phyloP scores from a whole-genome alignment of 2,113 vertebrate genomes.

The Dasyprocta punctata region DNA sequence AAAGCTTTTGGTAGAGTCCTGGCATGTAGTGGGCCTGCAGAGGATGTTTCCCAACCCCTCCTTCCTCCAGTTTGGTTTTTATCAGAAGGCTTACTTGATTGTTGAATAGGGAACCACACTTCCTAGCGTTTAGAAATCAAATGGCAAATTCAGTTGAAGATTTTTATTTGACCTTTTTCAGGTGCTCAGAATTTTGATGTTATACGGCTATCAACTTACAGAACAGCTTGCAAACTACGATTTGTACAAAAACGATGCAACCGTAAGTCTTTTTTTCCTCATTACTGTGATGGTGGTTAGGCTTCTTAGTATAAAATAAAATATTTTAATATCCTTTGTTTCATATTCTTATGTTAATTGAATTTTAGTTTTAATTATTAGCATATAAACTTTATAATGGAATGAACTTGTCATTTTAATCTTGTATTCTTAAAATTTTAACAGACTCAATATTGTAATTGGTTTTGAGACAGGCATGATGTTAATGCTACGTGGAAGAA shows the following conservation, averaged over 20 bases:
- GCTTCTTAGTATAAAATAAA: background rate
- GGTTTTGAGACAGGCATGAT: background rate
- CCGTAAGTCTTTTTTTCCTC: constrained; percentile 88
- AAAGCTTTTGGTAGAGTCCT: background rate
- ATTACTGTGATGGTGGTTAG: background rate
- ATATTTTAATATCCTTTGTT: constrained; percentile 7
- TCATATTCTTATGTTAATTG: background rate
- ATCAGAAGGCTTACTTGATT: background rate
- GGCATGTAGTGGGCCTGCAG: background rate
- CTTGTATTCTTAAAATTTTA: constrained; percentile 2
- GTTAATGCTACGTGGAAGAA: background rate
- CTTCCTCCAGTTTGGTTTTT: background rate
- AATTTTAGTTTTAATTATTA: constrained; percentile 29
- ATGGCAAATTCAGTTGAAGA: background rate
- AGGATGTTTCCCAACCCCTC: background rate
- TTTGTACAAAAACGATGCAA: constrained; percentile 99
- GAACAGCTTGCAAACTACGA: constrained; percentile 97
- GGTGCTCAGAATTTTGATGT: constrained; percentile 99
- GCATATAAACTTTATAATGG: constrained; percentile 12
- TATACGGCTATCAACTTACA: constrained; percentile 97
- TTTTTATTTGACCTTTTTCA: constrained; percentile 77
- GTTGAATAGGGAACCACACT: background rate
- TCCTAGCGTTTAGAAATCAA: background rate
- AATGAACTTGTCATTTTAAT: constrained; percentile 23
- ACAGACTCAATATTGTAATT: background rate